A percentile compares a stretch with the other conserved stretches of the same genome.
phyloP scores from a whole-genome alignment of 1,140 invertebrate genomes.

The Pseudomyrmex concolor region DNA sequence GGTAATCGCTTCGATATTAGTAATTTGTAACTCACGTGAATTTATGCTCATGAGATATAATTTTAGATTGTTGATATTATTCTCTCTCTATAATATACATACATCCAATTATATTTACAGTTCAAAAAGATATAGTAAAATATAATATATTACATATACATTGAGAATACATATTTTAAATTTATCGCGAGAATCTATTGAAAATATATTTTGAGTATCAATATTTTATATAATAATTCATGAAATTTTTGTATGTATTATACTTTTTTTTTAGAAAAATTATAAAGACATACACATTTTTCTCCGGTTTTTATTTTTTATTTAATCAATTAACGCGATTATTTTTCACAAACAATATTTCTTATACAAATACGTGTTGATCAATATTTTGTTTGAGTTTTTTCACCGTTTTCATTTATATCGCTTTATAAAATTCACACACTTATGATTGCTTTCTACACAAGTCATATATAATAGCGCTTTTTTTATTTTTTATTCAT shows the following conservation, averaged over 20 bases:
- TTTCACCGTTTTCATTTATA: not conserved
- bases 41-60: constrained; percentile 41
- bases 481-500: constrained; percentile 68
- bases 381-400: not conserved
- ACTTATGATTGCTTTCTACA: constrained; percentile 64
- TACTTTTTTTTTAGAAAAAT: not conserved
- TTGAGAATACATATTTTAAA: constrained; percentile 1
- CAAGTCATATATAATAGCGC: constrained; percentile 56
- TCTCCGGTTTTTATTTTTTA: not conserved
- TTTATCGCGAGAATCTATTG: constrained; percentile 25
- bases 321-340: not conserved
- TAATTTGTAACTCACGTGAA: constrained; percentile 61
- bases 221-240: constrained; percentile 1
- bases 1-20: constrained; percentile 77
- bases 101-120: no score
- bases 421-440: constrained; percentile 45
- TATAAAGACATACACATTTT: not conserved
- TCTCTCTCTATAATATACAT: not conserved
- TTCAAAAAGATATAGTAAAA: no score
- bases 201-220: constrained; percentile 1
- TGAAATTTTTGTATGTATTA: not conserved
- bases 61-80: constrained; percentile 1
- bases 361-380: constrained; percentile 39
- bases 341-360: constrained; percentile 19
- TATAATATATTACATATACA: constrained; percentile 41